These are phyloP conservation scores for Spizaetus ornatus DNA, from an alignment of 2,113 vertebrate genomes.

Conservation along the genomic window DNA sequence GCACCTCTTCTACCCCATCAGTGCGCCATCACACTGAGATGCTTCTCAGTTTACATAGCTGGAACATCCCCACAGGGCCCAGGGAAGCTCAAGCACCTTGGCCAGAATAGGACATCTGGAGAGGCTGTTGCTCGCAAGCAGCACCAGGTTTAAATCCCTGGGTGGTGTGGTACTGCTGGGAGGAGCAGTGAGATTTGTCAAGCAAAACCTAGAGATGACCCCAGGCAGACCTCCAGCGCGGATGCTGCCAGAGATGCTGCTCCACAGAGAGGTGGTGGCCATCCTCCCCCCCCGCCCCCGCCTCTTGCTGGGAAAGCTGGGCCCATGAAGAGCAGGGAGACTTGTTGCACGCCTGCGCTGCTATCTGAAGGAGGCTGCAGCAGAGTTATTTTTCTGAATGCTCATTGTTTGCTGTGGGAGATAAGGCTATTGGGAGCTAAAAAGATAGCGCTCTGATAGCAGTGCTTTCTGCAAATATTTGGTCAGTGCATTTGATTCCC, in stretches of 20 bases:
- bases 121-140: not conserved
- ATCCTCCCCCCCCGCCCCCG: too few relatives aligned
- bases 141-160: not conserved
- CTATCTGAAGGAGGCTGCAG: not conserved
- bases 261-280: not conserved
- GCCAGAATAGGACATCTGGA: not conserved
- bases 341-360: accelerated
- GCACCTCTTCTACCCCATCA: not conserved
- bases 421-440: not conserved
- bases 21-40: not conserved
- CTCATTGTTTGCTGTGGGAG: not conserved
- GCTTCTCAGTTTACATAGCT: not conserved
- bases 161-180: not conserved
- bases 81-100: not conserved
- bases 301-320: not conserved
- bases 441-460: not conserved
- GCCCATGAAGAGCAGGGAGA: not conserved
- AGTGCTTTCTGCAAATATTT: conserved; percentile 38
- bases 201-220: not conserved
- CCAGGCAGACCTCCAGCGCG: accelerated
- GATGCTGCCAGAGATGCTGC: not conserved
- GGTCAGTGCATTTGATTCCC: not conserved
- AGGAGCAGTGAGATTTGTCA: not conserved
- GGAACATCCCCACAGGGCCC: not conserved
- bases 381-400: not conserved